Conservation (phyloP, 2,797 vertebrate genomes). For the Lycodopsis pacificus region DNA sequence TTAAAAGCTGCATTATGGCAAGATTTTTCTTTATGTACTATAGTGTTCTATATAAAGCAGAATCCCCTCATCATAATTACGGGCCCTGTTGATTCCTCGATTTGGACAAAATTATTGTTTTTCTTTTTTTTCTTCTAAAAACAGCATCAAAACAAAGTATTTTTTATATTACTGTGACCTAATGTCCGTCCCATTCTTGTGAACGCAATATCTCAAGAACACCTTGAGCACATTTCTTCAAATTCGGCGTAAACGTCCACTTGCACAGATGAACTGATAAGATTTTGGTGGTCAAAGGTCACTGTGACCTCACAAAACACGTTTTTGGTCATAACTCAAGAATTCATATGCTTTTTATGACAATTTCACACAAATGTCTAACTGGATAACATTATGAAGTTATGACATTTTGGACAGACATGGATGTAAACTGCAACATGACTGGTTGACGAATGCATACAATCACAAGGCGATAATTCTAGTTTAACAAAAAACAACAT, state of each 20-base stretch:
- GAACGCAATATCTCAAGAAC: not conserved
- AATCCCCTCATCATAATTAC: not conserved
- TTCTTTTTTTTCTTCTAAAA: not conserved
- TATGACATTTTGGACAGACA: not conserved
- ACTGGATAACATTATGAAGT: not conserved
- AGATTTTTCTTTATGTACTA: not conserved
- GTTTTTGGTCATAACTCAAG: not conserved
- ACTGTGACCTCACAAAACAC: too few relatives aligned
- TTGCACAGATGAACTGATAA: not conserved
- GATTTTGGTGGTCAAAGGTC: too few relatives aligned
- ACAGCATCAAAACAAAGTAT: not conserved
- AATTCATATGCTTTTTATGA: not conserved
- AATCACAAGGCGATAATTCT: not conserved
- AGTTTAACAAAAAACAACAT: not conserved
- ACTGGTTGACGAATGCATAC: not conserved
- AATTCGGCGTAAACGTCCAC: not conserved
- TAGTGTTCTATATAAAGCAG: not conserved
- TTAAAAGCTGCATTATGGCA: not conserved
- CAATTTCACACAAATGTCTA: too few relatives aligned
- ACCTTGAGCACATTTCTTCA: not conserved
- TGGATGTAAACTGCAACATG: not conserved
- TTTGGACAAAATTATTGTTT: not conserved
- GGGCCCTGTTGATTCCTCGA: not conserved
- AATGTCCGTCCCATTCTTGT: not conserved
- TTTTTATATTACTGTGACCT: not conserved